phyloP scores from a whole-genome alignment of 2,113 vertebrate species.

The Alosa alosa region DNA sequence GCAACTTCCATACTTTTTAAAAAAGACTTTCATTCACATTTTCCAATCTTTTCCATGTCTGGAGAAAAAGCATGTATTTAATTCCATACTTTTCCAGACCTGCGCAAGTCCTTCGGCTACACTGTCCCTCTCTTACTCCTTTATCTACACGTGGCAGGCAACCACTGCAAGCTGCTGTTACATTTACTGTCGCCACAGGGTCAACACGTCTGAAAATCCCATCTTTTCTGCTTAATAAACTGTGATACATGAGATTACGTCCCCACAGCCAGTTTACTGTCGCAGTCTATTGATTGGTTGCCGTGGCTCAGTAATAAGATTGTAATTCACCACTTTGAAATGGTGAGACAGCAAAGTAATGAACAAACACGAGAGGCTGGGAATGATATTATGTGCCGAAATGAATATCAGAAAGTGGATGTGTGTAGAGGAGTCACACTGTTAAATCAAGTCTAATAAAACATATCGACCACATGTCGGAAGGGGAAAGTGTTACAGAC shows the following conservation, averaged over 20 bases:
- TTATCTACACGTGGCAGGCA: neutral
- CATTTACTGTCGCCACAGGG: neutral
- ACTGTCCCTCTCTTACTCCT: neutral
- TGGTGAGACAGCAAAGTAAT: neutral
- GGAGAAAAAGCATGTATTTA: too few relatives aligned
- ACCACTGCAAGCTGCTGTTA: neutral
- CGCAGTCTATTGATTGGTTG: conserved; percentile 1
- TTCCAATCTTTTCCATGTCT: too few relatives aligned
- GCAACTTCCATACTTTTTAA: too few relatives aligned
- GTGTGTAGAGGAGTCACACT: neutral
- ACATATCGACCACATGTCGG: neutral
- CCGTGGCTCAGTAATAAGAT: conserved; percentile 13
- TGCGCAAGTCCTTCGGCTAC: neutral
- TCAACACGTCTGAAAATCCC: neutral
- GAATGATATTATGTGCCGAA: neutral
- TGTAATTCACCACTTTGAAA: conserved; percentile 17
- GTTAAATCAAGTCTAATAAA: conserved; percentile 14
- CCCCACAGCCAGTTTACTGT: neutral
- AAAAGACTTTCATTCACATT: too few relatives aligned
- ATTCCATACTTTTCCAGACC: too few relatives aligned
- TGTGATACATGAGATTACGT: neutral
- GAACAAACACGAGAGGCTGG: neutral
- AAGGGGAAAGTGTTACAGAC: neutral
- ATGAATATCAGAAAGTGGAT: neutral
- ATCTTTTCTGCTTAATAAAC: neutral